Conservation (phyloP, 2,797 vertebrate genomes). For the Bufotes viridis region DNA sequence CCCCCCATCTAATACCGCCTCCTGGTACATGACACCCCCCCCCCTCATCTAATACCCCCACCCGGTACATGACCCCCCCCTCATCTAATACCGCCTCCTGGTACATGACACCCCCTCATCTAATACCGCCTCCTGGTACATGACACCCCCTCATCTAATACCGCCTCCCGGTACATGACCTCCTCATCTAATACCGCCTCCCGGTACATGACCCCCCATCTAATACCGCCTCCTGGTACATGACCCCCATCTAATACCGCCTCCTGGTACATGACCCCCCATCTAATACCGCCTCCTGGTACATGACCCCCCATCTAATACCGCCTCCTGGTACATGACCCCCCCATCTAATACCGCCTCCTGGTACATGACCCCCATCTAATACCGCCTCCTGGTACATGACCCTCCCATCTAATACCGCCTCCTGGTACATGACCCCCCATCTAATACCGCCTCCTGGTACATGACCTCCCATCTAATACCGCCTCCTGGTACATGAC, state of each 20-base stretch:
- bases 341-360: neutral
- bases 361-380: neutral
- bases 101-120: neutral
- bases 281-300: neutral
- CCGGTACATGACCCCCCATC: neutral
- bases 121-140: neutral
- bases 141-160: neutral
- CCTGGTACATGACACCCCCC: neutral
- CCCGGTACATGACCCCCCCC: neutral
- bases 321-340: neutral
- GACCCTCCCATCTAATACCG: neutral
- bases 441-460: no score
- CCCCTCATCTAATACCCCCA: neutral
- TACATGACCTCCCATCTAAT: neutral
- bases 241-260: neutral
- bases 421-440: neutral
- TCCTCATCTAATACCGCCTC: neutral
- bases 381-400: no score
- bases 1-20: neutral
- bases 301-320: neutral
- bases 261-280: neutral
- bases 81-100: neutral
- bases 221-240: neutral
- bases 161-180: neutral
- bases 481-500: neutral